phyloP scores from a whole-genome alignment of 2,797 vertebrate genomes.

The Podarcis lilfordi region DNA sequence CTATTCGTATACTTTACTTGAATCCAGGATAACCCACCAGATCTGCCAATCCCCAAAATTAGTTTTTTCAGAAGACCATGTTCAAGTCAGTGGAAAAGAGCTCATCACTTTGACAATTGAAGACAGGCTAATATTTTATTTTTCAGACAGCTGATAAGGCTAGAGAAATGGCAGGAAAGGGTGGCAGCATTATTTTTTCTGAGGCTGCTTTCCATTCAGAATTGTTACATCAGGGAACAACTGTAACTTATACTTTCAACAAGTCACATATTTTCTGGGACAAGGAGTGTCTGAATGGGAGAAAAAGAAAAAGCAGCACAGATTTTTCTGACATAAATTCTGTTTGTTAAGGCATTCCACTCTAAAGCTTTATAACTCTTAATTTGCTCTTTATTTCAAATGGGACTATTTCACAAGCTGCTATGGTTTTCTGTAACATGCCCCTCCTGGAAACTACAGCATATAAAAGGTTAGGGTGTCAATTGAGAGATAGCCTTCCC shows the following conservation, averaged over 20 bases:
- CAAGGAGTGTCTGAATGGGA: conserved; percentile 33
- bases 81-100: conserved; percentile 62
- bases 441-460: not conserved
- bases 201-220: conserved; percentile 53
- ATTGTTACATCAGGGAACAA: conserved; percentile 36
- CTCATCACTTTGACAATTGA: conserved; percentile 57
- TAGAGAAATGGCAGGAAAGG: conserved; percentile 40
- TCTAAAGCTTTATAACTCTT: too few species aligned
- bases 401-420: too few species aligned
- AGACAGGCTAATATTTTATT: conserved; percentile 70
- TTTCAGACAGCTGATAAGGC: conserved; percentile 58
- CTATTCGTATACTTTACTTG: conserved; percentile 51
- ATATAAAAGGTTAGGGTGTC: not conserved
- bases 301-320: conserved; percentile 16
- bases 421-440: too few species aligned
- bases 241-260: conserved; percentile 15
- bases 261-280: conserved; percentile 42
- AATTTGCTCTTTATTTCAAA: too few species aligned
- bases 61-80: conserved; percentile 58
- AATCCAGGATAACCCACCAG: conserved; percentile 54
- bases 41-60: conserved; percentile 66
- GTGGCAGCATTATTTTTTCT: conserved; percentile 31
- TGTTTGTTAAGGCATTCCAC: too few species aligned
- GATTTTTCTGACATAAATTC: not conserved
- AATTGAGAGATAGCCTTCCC: too few species aligned